Base-by-base conservation (phyloP, 2,888 invertebrate genomes). In the Argyresthia goedartella region DNA sequence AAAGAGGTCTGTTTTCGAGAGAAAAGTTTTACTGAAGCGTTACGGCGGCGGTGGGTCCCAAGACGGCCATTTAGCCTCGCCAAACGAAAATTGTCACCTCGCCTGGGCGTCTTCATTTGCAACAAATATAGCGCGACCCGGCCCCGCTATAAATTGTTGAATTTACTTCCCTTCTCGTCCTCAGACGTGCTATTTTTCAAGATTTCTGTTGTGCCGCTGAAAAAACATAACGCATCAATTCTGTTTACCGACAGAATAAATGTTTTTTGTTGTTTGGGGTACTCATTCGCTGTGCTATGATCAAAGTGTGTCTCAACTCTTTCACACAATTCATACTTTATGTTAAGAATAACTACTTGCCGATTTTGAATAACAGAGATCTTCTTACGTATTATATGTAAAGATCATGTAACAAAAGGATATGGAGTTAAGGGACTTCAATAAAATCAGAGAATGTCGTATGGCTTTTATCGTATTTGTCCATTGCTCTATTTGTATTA, bases 21-120 rank as follows among this genome's bases (percentile, higher is more conserved):
- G n/a, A 35, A 42, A 50, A 50, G 13, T 25, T 50, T 25, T 10
- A 25, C 25, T 15, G 11, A 8, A 50, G n/a, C 25, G 41, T 42
- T 42, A 41, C 14, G 35, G 36, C 36, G 46, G 41, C 55, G 60
- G 56, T 46, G 50, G 58, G 71, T 77, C 82, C 78, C 82, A 54
- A 51, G 76, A 59, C 75, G 74, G 75, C 76, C 76, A 79, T 81
- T 84, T 60, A 62, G 66, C 59, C 67, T 69, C 75, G 67, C 63
- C 71, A 71, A 67, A 74, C 73, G 73, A 78, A 79, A 80, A 81
- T 82, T 81, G 82, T 82, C 82, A 84, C 82, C 81, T 81, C 74
- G 61, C 70, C 65, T 25, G 44, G 15, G 65, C 67, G 76, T 78
- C 81, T 84, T 84, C 82, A 84, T 84, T 84, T 82, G 81, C 81